Base-by-base conservation (phyloP, 2,797 vertebrate genomes). In the Phaenicophaeus curvirostris region DNA sequence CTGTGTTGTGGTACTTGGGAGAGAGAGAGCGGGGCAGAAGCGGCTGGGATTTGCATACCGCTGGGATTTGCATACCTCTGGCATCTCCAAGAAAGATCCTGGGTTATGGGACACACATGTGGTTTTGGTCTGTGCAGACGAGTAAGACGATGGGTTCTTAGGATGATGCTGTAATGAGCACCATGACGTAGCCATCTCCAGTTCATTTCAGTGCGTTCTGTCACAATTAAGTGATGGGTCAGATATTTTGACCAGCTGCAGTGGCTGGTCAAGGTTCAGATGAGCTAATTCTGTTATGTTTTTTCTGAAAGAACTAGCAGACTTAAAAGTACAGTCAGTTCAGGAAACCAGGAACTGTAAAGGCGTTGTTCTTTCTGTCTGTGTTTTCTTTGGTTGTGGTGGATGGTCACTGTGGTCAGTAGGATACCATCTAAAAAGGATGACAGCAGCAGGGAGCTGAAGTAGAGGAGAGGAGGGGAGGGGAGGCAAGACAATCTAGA, bases 51-150 rank as follows among this genome's bases (percentile, higher is more conserved):
- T 77, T 82, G 73, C 8, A 30, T 6, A 9, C 12, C 37, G n/a
- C 68, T 77, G 74, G 50, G 20, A 18, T 67, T 77, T 82, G 69
- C 8, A 30, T 7, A 9, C 10, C 37, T 83, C 4, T 35, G 6
- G 63, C 2, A 1, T 75, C 33, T 67, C 15, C 39, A 17, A 27
- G 61, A 68, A 69, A 54, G 24, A 53, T 54, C 23, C 8, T 39
- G 23, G 12, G 23, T 16, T 14, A 2, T 7, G 31, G 81, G 85
- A 23, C 25, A 14, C 23, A 8, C 0, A 0, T 13, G 6, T 48
- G 63, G 11, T 8, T 57, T 66, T 78, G 61, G 13, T 55, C 61
- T 69, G 4, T 59, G 31, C 17, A 23, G 31, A 7, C 1, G 3
- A 62, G 39, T 9, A 13, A 65, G 59, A 54, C 2, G n/a, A 11